These are phyloP conservation scores for Pilophorus perplexus DNA, from an alignment of 2,888 invertebrate genomes.

Conservation along the genomic window DNA sequence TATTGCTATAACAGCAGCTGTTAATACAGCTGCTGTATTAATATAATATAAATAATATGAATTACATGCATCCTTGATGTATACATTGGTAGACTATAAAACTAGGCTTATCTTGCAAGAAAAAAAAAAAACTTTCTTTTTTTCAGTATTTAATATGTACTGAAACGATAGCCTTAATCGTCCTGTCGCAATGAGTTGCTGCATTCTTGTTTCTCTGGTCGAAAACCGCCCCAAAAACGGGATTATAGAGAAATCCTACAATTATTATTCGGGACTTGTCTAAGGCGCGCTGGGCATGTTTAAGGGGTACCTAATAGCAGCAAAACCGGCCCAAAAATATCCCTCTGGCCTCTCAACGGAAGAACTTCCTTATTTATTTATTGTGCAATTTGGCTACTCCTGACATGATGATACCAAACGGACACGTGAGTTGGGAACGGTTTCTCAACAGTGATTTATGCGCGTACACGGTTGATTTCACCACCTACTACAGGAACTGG, in stretches of 20 bases:
- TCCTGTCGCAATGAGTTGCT: background rate
- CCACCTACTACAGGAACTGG: constrained; percentile 7
- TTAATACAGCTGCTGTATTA: too few species aligned
- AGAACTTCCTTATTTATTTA: constrained; percentile 26
- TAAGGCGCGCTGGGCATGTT: constrained; percentile 13
- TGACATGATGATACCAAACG: background rate
- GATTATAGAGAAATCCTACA: constrained; percentile 16
- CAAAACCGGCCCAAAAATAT: background rate
- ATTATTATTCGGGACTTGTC: constrained; percentile 25
- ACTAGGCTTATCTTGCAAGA: too few species aligned
- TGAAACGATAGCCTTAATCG: too few species aligned
- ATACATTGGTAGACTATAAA: too few species aligned
- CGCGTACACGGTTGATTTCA: constrained; percentile 12
- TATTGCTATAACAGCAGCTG: too few species aligned
- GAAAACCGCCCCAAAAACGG: background rate
- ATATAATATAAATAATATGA: too few species aligned
- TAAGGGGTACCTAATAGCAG: constrained; percentile 16
- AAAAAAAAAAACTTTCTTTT: too few species aligned
- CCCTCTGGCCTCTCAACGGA: constrained; percentile 11
- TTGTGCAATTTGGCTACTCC: constrained; percentile 27
- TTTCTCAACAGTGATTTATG: constrained; percentile 25
- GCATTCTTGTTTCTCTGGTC: background rate
- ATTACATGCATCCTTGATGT: too few species aligned
- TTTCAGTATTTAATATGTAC: too few species aligned
- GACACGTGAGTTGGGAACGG: constrained; percentile 16